Evolutionary conservation across 1,140 invertebrate species (phyloP).

Genomic region (Halesus radiatus): DNA sequence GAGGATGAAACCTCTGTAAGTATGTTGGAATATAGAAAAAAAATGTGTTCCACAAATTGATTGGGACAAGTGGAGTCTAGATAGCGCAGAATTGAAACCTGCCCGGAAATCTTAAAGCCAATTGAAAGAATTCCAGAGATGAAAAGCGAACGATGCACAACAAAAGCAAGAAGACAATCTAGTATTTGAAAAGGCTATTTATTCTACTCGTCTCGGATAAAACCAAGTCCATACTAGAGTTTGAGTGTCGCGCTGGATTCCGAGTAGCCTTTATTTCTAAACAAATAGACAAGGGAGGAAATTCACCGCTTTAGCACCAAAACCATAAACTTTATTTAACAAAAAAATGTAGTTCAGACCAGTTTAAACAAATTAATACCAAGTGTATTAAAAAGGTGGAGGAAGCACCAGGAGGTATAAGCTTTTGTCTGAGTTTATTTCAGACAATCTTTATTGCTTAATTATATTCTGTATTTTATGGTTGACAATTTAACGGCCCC

Average conservation of each 20-base stretch:
- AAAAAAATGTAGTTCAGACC: too few species aligned
- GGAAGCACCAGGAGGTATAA: too few species aligned
- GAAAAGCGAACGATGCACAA: constrained; percentile 2
- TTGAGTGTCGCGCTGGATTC: background rate
- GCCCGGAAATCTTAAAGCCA: background rate
- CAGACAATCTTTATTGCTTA: too few species aligned
- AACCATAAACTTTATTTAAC: too few species aligned
- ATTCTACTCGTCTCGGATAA: constrained; percentile 9
- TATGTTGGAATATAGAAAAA: too few species aligned
- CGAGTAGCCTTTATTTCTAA: constrained; percentile 20
- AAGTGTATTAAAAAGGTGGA: too few species aligned
- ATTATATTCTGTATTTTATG: too few species aligned
- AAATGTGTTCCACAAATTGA: background rate
- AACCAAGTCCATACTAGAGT: constrained; percentile 2
- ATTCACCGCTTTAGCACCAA: too few species aligned
- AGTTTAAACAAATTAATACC: too few species aligned
- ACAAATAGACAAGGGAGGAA: constrained; percentile 27
- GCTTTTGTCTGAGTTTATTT: too few species aligned
- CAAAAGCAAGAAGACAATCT: background rate
- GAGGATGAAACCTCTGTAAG: too few species aligned
- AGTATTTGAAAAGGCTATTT: constrained; percentile 13
- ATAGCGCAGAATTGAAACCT: background rate
- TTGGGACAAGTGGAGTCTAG: background rate
- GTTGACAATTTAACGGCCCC: too few species aligned
- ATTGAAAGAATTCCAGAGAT: constrained; percentile 1